Conservation (phyloP, 2,888 invertebrate species). For the Drosophila leonis region DNA sequence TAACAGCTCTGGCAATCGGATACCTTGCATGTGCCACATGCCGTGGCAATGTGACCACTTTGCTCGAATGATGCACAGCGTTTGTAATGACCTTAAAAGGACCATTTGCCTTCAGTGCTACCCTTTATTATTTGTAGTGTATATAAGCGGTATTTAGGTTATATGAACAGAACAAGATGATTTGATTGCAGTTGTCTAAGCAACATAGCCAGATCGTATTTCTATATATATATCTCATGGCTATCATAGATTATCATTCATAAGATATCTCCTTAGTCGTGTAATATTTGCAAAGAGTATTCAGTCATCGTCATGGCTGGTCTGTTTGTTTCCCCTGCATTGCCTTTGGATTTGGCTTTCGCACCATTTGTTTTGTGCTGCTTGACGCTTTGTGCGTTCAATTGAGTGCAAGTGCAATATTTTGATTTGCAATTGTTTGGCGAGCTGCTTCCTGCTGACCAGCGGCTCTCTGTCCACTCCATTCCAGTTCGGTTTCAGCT, state of each 20-base stretch:
- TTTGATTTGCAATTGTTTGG: constrained; percentile 74
- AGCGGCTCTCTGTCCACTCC: neutral
- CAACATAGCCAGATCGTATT: neutral
- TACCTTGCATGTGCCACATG: constrained; percentile 6
- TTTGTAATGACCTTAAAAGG: constrained; percentile 52
- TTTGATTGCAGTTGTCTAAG: neutral
- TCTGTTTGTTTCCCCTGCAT: constrained; percentile 12
- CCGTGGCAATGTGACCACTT: constrained; percentile 4
- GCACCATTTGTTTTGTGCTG: constrained; percentile 68
- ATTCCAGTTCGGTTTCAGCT: neutral
- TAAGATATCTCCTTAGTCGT: neutral
- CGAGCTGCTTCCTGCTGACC: constrained; percentile 43
- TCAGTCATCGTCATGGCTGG: neutral
- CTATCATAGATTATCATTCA: neutral
- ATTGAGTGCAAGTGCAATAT: constrained; percentile 76
- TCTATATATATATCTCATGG: neutral
- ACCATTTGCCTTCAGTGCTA: constrained; percentile 38
- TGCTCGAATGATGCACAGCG: constrained; percentile 33
- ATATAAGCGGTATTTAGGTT: neutral
- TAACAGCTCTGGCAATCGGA: constrained; percentile 6
- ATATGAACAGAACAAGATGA: too few relatives aligned
- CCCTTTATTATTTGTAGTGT: neutral
- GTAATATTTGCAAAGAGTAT: neutral
- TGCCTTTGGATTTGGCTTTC: constrained; percentile 34
- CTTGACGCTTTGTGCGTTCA: constrained; percentile 57